phyloP scores from a whole-genome alignment of 2,888 invertebrate species.

The Macaria notata region DNA sequence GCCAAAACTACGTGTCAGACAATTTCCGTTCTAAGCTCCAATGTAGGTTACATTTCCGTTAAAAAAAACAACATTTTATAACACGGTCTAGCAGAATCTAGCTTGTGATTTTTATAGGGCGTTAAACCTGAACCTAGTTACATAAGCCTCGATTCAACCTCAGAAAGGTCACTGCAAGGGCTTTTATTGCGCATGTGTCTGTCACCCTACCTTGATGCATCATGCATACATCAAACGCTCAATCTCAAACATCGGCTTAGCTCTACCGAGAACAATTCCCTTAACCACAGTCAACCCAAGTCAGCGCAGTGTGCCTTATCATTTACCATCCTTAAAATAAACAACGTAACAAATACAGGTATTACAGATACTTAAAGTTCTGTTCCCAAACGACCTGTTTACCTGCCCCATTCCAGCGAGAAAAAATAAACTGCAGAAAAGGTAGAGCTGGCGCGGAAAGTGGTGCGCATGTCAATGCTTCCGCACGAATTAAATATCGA shows the following conservation, averaged over 20 bases:
- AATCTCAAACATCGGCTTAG: neutral
- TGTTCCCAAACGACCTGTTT: conserved; percentile 3
- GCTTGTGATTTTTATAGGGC: no score
- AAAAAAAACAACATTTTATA: neutral
- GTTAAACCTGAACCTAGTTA: no score
- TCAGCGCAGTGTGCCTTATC: neutral
- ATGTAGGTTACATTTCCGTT: conserved; percentile 9
- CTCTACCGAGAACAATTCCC: neutral
- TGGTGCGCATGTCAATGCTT: conserved; percentile 18
- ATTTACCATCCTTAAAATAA: conserved; percentile 8
- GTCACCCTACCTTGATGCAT: conserved; percentile 13
- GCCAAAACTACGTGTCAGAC: neutral
- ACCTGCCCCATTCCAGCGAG: conserved; percentile 5
- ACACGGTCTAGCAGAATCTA: no score
- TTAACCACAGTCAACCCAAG: neutral
- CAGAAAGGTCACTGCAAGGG: conserved; percentile 13
- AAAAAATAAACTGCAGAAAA: conserved; percentile 3
- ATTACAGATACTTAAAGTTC: conserved; percentile 2
- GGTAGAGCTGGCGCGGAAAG: conserved; percentile 1
- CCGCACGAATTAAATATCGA: conserved; percentile 14
- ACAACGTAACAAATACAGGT: neutral
- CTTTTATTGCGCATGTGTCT: conserved; percentile 19
- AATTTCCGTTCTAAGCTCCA: conserved; percentile 3
- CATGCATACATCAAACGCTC: conserved; percentile 13
- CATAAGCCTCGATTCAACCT: neutral